Evolutionary conservation across 1,140 invertebrate genomes (phyloP), one percentile per base, ranked within the genome.

Genomic region (Camponotus floridanus): DNA sequence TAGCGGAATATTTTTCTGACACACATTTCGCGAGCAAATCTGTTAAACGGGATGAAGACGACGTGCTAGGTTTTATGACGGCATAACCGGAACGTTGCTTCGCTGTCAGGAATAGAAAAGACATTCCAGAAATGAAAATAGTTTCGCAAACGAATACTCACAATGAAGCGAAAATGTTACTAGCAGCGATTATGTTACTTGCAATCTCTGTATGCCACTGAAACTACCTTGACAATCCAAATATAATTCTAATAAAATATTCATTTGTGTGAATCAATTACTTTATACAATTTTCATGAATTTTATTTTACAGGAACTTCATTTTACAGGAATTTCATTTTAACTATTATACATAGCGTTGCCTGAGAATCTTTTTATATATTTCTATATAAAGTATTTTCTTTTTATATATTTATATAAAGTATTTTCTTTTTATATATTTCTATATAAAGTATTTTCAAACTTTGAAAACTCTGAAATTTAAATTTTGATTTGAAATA

Each of bases 31-130:
- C 55, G 68, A 74, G 79, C 55, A 74, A 74, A 83, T 83, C 68
- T 61, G 73, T 83, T 83, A 83, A 83, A 83, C 36, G 68, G 68
- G 73, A 83, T 74, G 68, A 74, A 83, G 68, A 83, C 76, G 64
- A 70, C 79, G 79, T 57, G 55, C 68, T 70, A 45, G 79, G 13
- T 83, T 83, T 83, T 83, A 83, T 62, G 79, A 83, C 39, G 18
- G 68, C 26, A 70, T 74, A 73, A 83, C 26, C n/a, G 55, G 79
- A 83, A 62, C 39, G 68, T 13, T 51, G 42, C 48, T 31, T 33
- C 45, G 51, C 64, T 68, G 9, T n/a, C 51, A 18, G 68, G 36
- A 26, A 81, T 59, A 81, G 79, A 81, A 73, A 81, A 81, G 67
- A 81, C 67, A 81, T 81, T 4, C 18, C 67, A 55, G 15, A 55